Conservation (phyloP, 2,888 invertebrate genomes). For the Polymixis flavicincta region DNA sequence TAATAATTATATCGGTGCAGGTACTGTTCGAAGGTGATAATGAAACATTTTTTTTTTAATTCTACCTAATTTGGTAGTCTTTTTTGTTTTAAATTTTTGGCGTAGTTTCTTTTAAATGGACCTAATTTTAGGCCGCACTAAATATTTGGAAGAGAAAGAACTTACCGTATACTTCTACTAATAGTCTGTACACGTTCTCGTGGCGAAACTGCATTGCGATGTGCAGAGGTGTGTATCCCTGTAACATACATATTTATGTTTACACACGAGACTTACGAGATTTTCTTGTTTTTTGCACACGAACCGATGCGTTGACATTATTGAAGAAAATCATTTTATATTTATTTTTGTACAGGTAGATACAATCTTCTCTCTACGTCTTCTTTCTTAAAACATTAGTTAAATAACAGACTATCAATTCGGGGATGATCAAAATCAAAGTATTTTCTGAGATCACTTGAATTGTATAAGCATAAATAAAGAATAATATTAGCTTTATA, state of each 20-base stretch:
- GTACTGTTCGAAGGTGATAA: no score
- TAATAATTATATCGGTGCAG: no score
- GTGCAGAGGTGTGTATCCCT: conserved; percentile 98
- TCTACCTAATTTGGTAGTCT: no score
- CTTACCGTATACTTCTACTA: conserved; percentile 98
- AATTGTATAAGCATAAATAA: neutral
- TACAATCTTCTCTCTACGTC: neutral
- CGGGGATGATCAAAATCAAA: neutral
- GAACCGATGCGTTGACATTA: neutral
- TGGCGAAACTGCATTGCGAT: conserved; percentile 97
- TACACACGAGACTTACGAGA: conserved; percentile 19
- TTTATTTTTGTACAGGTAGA: neutral
- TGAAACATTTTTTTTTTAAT: no score
- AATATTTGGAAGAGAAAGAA: conserved; percentile 59
- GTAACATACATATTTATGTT: conserved; percentile 75
- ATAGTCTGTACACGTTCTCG: conserved; percentile 95
- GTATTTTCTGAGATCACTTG: neutral
- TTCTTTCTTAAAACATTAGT: neutral
- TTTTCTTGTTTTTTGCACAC: neutral
- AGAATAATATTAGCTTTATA: neutral
- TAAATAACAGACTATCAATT: neutral
- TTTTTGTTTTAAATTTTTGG: neutral
- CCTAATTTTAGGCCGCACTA: neutral
- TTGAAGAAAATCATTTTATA: neutral
- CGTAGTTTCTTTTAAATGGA: neutral